Percentiles rank a stretch among this genome's conserved stretches.
Conservation (phyloP, 92 coral and sea anemone species). For the Porites evermanni region DNA sequence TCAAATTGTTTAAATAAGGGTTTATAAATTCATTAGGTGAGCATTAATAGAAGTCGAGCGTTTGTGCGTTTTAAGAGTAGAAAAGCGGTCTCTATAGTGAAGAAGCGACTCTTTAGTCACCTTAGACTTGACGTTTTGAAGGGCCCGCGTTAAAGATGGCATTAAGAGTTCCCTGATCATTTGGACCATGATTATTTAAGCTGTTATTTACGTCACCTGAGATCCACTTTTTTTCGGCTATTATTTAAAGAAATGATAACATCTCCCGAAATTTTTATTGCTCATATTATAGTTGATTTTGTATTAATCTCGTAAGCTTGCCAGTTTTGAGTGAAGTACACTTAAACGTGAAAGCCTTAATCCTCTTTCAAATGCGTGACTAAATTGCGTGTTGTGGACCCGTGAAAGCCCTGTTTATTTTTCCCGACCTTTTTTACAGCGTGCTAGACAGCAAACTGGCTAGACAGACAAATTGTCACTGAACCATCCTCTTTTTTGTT, state of each 20-base stretch:
- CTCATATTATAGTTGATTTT: neutral
- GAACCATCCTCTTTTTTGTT: neutral
- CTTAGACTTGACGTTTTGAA: too few relatives aligned
- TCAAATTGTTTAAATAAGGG: slow-evolving; percentile 21
- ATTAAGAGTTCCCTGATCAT: too few relatives aligned
- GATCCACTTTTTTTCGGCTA: slow-evolving; percentile 3
- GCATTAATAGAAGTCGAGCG: neutral
- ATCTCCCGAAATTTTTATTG: neutral
- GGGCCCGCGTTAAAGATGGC: too few relatives aligned
- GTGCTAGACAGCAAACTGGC: neutral
- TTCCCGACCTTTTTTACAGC: neutral
- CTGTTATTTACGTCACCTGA: neutral
- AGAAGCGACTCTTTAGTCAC: too few relatives aligned
- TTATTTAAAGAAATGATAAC: slow-evolving; percentile 14
- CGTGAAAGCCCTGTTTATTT: neutral
- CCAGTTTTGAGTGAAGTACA: neutral
- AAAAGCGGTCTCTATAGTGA: too few relatives aligned
- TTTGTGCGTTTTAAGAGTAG: neutral
- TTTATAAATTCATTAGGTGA: neutral
- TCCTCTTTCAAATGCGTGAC: neutral
- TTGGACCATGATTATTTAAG: neutral
- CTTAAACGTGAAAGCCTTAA: neutral
- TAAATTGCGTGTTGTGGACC: neutral
- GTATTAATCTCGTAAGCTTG: neutral
- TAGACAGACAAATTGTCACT: neutral